phyloP scores from a whole-genome alignment of 2,797 vertebrate species.

The Semotilus atromaculatus region DNA sequence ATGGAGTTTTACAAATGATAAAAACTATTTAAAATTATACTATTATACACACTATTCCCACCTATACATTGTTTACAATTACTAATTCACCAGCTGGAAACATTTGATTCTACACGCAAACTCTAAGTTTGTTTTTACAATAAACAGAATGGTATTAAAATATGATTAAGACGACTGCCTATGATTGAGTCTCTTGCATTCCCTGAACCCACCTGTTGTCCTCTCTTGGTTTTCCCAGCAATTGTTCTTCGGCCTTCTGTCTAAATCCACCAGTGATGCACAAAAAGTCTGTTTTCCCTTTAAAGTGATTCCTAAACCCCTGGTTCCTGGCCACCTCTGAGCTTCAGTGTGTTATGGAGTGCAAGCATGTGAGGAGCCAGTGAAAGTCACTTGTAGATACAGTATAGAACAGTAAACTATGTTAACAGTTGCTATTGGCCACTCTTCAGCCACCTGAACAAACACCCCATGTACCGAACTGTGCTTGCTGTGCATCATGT shows the following conservation, averaged over 20 bases:
- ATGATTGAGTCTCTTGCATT: not conserved
- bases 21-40: not conserved
- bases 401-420: not conserved
- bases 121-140: not conserved
- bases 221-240: constrained; percentile 28
- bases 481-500: not conserved
- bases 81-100: not conserved
- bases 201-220: constrained; percentile 54
- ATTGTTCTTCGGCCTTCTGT: constrained; percentile 17
- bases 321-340: not conserved
- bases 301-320: not conserved
- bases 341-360: not conserved
- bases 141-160: not conserved
- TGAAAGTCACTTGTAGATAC: not conserved
- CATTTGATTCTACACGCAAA: not conserved
- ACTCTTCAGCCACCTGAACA: not conserved
- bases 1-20: not conserved
- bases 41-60: not conserved
- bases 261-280: constrained; percentile 21
- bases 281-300: not conserved
- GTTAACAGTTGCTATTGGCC: not conserved
- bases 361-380: not conserved
- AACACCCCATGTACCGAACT: not conserved
- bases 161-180: not conserved
- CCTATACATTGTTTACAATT: not conserved